Evolutionary conservation across 2,797 vertebrate species (phyloP), one percentile per base, ranked within the genome.

Genomic region (Peromyscus eremicus): DNA sequence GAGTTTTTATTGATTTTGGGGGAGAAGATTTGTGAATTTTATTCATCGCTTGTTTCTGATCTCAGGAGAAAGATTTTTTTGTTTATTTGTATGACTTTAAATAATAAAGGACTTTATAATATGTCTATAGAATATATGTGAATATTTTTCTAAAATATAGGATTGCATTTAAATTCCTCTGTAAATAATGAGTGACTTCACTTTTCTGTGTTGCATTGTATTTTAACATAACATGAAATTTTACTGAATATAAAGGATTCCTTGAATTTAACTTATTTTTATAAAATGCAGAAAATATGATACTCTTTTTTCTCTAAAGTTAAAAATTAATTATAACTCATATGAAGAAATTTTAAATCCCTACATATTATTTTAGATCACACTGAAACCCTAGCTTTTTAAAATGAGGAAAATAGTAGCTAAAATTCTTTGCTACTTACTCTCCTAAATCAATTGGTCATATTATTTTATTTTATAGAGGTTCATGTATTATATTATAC

Each of bases 191-290:
- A 73, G 71, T 10, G 82, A n/a, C 71, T 60, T 73, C 2, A 37
- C 60, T 37, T 8, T 70, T 29, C 64, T 68, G 1, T 75, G 19
- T 76, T 94, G 1, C n/a, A 75, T 49, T 92, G 7, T 84, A 68
- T 32, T 87, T 57, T 46, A 81, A 75, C 6, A 62, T 80, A 92
- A 60, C 5, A 34, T 27, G 12, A 76, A 64, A 9, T 17, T 77
- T 89, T 52, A 68, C 55, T 89, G 17, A 73, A 83, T 57, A 17
- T 13, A 11, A 52, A 92, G 70, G 64, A 85, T 13, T 80, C 55
- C 13, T 55, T 80, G 57, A 75, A 85, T 87, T 89, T 95, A 75
- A 89, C 77, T 89, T 95, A 62, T 62, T 94, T 81, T 34, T 81
- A 0, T 70, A 80, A 94, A 94, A 76, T 27, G 73, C 60, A 49